A percentile compares a stretch with the other conserved stretches of the same genome.
Conservation (phyloP, 2,797 vertebrate genomes). For the Channa striata region DNA sequence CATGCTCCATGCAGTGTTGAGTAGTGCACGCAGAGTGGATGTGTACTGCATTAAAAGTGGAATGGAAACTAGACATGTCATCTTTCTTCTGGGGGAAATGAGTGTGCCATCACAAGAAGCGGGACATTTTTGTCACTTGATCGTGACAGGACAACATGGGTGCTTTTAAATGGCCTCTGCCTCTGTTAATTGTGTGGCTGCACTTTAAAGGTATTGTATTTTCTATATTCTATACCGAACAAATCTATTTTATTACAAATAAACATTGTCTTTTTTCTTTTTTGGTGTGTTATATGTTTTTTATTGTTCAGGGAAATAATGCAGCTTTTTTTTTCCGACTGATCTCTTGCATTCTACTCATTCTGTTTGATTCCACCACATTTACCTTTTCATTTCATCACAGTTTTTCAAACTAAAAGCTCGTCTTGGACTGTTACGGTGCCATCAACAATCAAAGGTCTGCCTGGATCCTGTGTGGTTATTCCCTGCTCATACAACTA, state of each 20-base stretch:
- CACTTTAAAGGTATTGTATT: constrained; percentile 45
- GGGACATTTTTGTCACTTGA: constrained; percentile 20
- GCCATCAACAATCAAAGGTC: constrained; percentile 65
- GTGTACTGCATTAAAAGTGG: constrained; percentile 26
- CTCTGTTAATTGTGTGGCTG: constrained; percentile 43
- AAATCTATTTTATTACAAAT: background rate
- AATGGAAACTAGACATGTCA: constrained; percentile 59
- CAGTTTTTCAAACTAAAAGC: constrained; percentile 50
- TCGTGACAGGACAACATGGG: constrained; percentile 46
- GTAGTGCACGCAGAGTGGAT: background rate
- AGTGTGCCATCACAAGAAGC: rapidly evolving
- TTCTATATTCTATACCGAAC: background rate
- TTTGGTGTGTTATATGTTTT: background rate
- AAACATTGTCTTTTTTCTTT: background rate
- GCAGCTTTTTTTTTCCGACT: background rate
- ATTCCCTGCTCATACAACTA: constrained; percentile 79
- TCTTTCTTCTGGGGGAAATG: constrained; percentile 1
- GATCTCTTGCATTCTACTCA: rapidly evolving
- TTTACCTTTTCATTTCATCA: constrained; percentile 16
- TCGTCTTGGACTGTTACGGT: constrained; percentile 65
- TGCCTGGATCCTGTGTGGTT: constrained; percentile 77
- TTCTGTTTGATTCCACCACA: background rate
- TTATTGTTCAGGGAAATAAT: background rate
- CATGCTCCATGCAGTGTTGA: no score
- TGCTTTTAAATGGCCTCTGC: constrained; percentile 7